phyloP scores from a whole-genome alignment of 64 coral and sea anemone species.

The Dendrophyllia cribrosa region DNA sequence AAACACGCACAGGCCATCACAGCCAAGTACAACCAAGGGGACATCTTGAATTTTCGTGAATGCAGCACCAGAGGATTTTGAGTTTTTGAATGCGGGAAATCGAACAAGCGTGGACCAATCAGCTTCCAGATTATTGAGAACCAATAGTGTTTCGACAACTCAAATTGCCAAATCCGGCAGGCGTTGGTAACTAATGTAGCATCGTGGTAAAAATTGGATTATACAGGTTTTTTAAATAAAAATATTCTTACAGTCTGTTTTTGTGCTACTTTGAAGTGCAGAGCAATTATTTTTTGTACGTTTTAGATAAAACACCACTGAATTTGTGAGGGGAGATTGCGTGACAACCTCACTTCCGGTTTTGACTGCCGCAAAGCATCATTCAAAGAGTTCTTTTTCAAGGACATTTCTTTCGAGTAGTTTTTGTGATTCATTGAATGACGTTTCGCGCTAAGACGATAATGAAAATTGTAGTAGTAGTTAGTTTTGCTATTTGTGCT shows the following conservation, averaged over 20 bases:
- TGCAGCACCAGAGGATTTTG: background rate
- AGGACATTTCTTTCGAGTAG: background rate
- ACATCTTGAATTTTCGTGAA: conserved; percentile 2
- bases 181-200: background rate
- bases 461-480: conserved; percentile 76
- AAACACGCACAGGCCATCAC: conserved; percentile 5
- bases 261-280: too few species aligned
- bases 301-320: background rate
- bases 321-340: background rate
- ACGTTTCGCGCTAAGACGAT: background rate
- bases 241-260: too few species aligned
- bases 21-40: background rate
- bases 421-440: background rate
- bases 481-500: conserved; percentile 51
- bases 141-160: conserved; percentile 22
- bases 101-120: conserved; percentile 12
- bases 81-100: background rate
- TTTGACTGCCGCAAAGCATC: conserved; percentile 12
- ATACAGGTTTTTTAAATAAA: too few species aligned
- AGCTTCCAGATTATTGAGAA: background rate
- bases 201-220: too few species aligned
- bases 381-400: background rate
- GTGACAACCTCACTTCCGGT: background rate
- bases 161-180: background rate
- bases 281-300: too few species aligned